Percentiles rank a stretch among this genome's conserved stretches.
phyloP scores from a whole-genome alignment of 2,888 invertebrate species.

The Andrena marginata region DNA sequence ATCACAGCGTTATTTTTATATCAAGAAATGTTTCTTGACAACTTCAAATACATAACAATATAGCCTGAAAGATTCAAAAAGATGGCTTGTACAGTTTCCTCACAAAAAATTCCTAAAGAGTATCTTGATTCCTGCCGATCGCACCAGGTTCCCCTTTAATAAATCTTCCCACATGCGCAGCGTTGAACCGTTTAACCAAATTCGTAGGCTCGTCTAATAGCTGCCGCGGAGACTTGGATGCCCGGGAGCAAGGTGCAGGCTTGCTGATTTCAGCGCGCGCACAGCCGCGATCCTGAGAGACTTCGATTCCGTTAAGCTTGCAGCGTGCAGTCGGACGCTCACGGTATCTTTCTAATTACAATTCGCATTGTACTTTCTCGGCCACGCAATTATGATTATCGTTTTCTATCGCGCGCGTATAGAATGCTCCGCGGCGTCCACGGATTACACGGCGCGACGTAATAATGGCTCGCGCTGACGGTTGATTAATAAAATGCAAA shows the following conservation, averaged over 20 bases:
- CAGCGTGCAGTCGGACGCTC: neutral
- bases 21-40: too few relatives aligned
- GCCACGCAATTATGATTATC: neutral
- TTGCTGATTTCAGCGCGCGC: neutral
- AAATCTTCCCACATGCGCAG: too few relatives aligned
- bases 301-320: neutral
- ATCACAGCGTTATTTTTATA: too few relatives aligned
- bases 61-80: too few relatives aligned
- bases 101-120: too few relatives aligned
- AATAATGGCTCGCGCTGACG: neutral
- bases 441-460: neutral
- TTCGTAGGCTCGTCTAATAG: neutral
- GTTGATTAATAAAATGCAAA: constrained; percentile 33
- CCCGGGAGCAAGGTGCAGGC: neutral
- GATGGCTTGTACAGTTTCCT: too few relatives aligned
- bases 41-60: too few relatives aligned
- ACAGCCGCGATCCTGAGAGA: neutral
- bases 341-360: neutral
- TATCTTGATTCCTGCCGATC: too few relatives aligned
- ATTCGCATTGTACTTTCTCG: neutral
- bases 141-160: too few relatives aligned
- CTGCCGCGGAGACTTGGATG: neutral
- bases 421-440: neutral
- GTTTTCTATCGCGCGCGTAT: neutral
- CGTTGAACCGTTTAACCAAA: too few relatives aligned